Evolutionary conservation across 1,140 invertebrate genomes (phyloP), one percentile per base, ranked within the genome.

Genomic region (Drosophila yakuba): DNA sequence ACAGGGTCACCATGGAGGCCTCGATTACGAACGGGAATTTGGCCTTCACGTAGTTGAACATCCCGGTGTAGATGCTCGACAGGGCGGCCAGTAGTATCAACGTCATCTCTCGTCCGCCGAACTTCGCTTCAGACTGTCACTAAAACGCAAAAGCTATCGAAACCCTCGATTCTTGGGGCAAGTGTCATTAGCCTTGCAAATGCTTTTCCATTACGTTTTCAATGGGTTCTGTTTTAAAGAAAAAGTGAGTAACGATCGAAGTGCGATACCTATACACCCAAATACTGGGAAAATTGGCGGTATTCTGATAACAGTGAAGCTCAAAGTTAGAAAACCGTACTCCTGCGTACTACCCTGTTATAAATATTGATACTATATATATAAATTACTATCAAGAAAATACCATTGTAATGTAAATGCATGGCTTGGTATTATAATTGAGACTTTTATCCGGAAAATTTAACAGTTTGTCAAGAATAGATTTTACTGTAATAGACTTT

Each of bases 1-100:
- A 91, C 36, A 91, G 48, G 5, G 58, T 57, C 17, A 91, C 81
- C 81, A 91, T 91, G 38, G 73, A 48, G n/a, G 68, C 85, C 56
- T 91, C 89, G 44, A 91, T 75, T 55, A 91, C 48, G 51, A 86
- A 91, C 39, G 84, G 84, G 14, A 80, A 73, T 12, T 82, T 82
- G 12, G 78, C 61, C 48, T 82, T 91, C 14, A 91, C 84, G 17
- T 63, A 91, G 63, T 91, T 82, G 12, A 78, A 86, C 50, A 91
- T 74, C 45, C 60, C 67, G 6, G 60, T 80, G 56, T 62, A 91
- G 38, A 91, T 48, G 20, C 20, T 71, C 20, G 76, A 71, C 4
- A 91, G 61, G 47, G 74, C 55, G 23, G 51, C 43, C 59, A 89
- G 55, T 50, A 91, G 58, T 17, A 51, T 68, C 50, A 72, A 80